Percentiles rank a stretch among this genome's conserved stretches.
These are phyloP conservation scores for Caenorhabditis briggsae DNA, from an alignment of 1,140 invertebrate genomes.

Conservation along the genomic window DNA sequence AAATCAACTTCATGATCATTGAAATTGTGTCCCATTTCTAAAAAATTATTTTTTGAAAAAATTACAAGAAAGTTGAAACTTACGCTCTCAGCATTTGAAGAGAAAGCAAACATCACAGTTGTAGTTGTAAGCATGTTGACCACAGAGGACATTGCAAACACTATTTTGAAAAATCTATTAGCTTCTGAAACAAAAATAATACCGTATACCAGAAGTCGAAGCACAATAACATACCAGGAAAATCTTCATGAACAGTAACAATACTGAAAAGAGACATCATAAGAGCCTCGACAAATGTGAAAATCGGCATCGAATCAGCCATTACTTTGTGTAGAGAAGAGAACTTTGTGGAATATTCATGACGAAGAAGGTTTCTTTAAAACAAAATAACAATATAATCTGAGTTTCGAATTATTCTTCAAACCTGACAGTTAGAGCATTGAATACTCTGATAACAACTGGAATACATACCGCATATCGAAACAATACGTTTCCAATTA, in stretches of 20 bases:
- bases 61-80: background rate
- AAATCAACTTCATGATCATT: conserved; percentile 45
- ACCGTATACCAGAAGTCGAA: too few species aligned
- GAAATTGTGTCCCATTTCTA: conserved; percentile 37
- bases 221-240: conserved; percentile 1
- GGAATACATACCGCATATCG: conserved; percentile 34
- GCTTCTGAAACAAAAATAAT: conserved; percentile 3
- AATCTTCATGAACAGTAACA: conserved; percentile 50
- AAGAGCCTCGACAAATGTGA: conserved; percentile 41
- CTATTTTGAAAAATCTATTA: conserved; percentile 49
- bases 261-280: conserved; percentile 52
- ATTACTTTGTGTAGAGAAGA: conserved; percentile 17
- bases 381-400: background rate
- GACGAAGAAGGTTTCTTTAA: conserved; percentile 34
- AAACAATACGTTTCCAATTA: conserved; percentile 50
- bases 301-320: conserved; percentile 48
- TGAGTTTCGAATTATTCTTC: background rate
- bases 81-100: conserved; percentile 17
- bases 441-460: conserved; percentile 38
- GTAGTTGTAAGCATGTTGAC: conserved; percentile 45
- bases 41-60: background rate
- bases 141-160: conserved; percentile 47
- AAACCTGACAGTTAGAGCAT: conserved; percentile 42
- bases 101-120: conserved; percentile 38
- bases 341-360: conserved; percentile 38